Conservation (phyloP, 2,888 invertebrate genomes). For the Perizoma flavofasciatum region DNA sequence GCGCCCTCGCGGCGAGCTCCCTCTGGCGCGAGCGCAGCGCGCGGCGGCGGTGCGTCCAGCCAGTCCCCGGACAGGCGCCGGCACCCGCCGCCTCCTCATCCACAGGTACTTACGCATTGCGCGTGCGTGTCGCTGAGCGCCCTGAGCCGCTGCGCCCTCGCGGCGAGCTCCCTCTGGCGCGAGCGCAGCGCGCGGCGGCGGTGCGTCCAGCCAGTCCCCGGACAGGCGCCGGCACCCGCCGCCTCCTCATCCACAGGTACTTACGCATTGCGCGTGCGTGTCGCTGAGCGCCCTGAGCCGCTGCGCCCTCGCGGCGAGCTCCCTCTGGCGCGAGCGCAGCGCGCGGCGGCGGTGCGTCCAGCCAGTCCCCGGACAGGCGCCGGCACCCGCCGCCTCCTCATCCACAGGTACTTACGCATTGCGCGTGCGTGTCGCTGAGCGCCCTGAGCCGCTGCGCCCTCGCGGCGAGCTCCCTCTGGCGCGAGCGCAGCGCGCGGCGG, state of each 20-base stretch:
- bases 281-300: constrained; percentile 77
- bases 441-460: constrained; percentile 72
- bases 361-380: constrained; percentile 79
- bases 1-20: constrained; percentile 72
- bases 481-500: constrained; percentile 83
- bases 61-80: constrained; percentile 78
- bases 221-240: constrained; percentile 84
- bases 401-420: constrained; percentile 77
- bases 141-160: constrained; percentile 70
- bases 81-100: constrained; percentile 87
- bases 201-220: constrained; percentile 83
- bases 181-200: constrained; percentile 84
- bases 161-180: constrained; percentile 80
- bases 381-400: constrained; percentile 87
- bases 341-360: constrained; percentile 84
- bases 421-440: constrained; percentile 76
- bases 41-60: no score
- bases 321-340: constrained; percentile 83
- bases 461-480: constrained; percentile 80
- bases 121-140: constrained; percentile 78
- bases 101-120: constrained; percentile 69
- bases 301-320: constrained; percentile 70
- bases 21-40: constrained; percentile 83
- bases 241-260: constrained; percentile 85
- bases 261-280: constrained; percentile 75